Base-by-base conservation (phyloP, 1,140 invertebrate species). In the Meteorus sp. region DNA sequence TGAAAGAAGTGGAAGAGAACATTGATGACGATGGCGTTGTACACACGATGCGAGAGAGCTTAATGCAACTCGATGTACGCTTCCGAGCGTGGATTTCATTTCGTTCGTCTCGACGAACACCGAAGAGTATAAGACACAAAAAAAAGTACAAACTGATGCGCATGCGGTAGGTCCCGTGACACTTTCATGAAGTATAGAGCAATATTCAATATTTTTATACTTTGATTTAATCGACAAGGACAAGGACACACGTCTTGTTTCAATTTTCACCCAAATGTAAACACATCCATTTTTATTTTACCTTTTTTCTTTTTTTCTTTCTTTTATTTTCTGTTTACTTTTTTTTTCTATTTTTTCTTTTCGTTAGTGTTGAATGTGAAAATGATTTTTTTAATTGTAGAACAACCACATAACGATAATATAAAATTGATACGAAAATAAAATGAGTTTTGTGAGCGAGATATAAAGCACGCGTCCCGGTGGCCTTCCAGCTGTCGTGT, bases 11-110 rank as follows among this genome's bases (percentile, higher is more conserved):
- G 45, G 20, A 56, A 53, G 22, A 13, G 20, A 19, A 43, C 20
- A 13, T 50, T 43, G 15, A 58, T 15, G 41, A 58, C 11, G 51
- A 52, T 15, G 37, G 17, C 20, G 33, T 17, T 29, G 20, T 47
- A 22, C 20, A 11, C 13, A 20, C 39, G 20, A 47, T 48, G 48
- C 13, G 45, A 27, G 58, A n/a, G n/a, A n/a, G 54, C 41, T 58
- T 69, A 67, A 67, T 65, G 57, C 56, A 52, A 64, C 57, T 66
- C 50, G 58, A 65, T 66, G 66, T 60, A 67, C 61, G 56, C 57
- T 61, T 25, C 50, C 35, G 43, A 65, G 62, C 61, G 59, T 62
- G 67, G 45, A 68, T 68, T 70, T 61, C 60, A 70, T 68, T 70
- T 63, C 64, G 57, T 60, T 68, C 55, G 54, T 59, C 60, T 65